A percentile compares a stretch with the other conserved stretches of the same genome.
These are phyloP conservation scores for Xestobium rufovillosum DNA, from an alignment of 2,888 invertebrate species.

Conservation along the genomic window DNA sequence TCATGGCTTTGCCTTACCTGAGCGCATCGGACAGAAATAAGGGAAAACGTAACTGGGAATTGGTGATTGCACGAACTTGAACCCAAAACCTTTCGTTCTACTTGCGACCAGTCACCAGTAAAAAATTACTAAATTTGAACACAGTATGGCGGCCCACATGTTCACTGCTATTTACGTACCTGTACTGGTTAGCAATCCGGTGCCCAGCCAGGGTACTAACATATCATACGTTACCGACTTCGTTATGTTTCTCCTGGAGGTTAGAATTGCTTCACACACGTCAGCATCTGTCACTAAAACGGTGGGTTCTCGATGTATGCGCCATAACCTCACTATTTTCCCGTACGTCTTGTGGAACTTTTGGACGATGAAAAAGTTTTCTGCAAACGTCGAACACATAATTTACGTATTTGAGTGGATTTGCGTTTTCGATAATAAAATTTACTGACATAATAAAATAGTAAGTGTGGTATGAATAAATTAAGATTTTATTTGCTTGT, in stretches of 20 bases:
- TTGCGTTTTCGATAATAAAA: too few relatives aligned
- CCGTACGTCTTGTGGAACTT: conserved; percentile 29
- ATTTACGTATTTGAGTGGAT: too few relatives aligned
- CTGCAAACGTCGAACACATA: too few relatives aligned
- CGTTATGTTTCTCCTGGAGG: conserved; percentile 25
- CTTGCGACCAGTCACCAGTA: conserved; percentile 22
- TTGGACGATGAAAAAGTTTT: too few relatives aligned
- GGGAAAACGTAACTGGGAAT: too few relatives aligned
- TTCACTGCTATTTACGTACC: conserved; percentile 31
- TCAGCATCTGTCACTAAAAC: conserved; percentile 29
- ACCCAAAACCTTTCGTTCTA: conserved; percentile 25
- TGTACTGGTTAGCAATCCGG: conserved; percentile 29
- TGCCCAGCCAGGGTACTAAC: conserved; percentile 32
- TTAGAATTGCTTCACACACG: conserved; percentile 27
- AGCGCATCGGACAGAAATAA: too few relatives aligned
- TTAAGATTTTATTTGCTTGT: too few relatives aligned
- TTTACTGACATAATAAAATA: too few relatives aligned
- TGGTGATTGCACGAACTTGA: too few relatives aligned
- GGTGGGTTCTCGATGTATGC: conserved; percentile 25
- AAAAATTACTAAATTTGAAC: conserved; percentile 18
- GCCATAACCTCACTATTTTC: conserved; percentile 28
- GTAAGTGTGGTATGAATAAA: too few relatives aligned
- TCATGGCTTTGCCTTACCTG: too few relatives aligned
- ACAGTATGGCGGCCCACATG: too few relatives aligned
- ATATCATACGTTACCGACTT: conserved; percentile 31